Conservation (phyloP, 2,113 vertebrate species). For the Nerophis ophidion region DNA sequence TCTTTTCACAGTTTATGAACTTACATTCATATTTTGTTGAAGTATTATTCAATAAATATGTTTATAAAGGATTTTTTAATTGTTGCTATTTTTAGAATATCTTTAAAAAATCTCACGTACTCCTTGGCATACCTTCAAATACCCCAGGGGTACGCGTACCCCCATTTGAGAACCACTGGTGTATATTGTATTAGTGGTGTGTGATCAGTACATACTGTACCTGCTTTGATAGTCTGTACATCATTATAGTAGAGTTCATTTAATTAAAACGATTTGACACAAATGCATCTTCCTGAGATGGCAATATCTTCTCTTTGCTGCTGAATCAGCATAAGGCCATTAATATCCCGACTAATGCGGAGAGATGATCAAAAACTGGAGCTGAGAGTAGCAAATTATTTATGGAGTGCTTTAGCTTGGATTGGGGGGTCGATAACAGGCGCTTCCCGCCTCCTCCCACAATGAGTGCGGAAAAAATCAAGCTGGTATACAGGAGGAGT, state of each 20-base stretch:
- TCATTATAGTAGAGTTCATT: slow-evolving; percentile 4
- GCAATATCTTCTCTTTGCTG: slow-evolving; percentile 43
- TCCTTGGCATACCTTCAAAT: no score
- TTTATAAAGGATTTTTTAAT: no score
- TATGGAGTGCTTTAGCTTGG: slow-evolving; percentile 55
- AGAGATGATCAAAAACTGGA: slow-evolving; percentile 43
- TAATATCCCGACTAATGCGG: slow-evolving; percentile 42
- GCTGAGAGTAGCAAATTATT: slow-evolving; percentile 59
- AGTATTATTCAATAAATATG: no score
- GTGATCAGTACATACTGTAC: not conserved
- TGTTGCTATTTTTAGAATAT: no score
- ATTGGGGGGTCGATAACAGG: slow-evolving; percentile 39
- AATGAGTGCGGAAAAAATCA: slow-evolving; percentile 39
- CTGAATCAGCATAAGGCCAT: slow-evolving; percentile 51
- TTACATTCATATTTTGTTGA: no score
- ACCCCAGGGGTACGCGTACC: no score
- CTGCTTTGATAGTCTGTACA: not conserved
- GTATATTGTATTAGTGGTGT: no score
- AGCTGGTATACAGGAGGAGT: slow-evolving; percentile 6
- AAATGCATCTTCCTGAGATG: slow-evolving; percentile 22
- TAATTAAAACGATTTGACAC: slow-evolving; percentile 13
- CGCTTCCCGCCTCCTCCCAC: slow-evolving; percentile 48
- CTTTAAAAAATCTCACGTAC: no score
- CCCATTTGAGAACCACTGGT: no score
- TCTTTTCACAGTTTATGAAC: no score